Evolutionary conservation across 1,140 invertebrate genomes (phyloP), one percentile per base, ranked within the genome.

Genomic region (Teleopsis dalmanni): DNA sequence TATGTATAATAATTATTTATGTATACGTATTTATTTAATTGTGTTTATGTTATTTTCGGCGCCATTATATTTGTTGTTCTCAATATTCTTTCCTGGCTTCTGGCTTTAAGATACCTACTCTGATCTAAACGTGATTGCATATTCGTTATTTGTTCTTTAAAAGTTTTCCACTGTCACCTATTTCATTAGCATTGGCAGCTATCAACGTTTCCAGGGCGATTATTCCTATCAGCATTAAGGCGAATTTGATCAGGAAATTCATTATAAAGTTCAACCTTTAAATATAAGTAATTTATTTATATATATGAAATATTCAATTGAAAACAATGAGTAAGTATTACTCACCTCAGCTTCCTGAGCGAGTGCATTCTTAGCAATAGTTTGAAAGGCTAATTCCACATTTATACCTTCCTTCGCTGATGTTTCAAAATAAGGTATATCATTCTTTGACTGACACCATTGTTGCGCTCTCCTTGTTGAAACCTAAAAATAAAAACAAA

Each of bases 401-500:
- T 98, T 98, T 49, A 96, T 86, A 41, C 91, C 93, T 72, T 98
- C 95, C 76, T 98, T 98, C 58, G 95, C 95, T 75, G 90, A 94
- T 26, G 95, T 98, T 77, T 99, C 95, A 75, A 98, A 99, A 71
- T 97, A 98, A 33, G 95, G 95, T 68, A 99, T 97, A 74, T 94
- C 92, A 71, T 97, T 97, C 77, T 98, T 98, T 57, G 82, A 87
- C 72, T 95, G 88, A 78, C 95, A 98, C 96, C 96, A 99, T 58
- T 95, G 90, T 72, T 98, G 92, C 25, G 95, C 95, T 65, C 94
- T 78, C 71, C 97, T 96, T 19, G 84, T 83, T n/a, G 91, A 93
- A 18, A 96, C 87, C 81, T 88, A 59, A n/a, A n/a, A n/a, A n/a
- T n/a, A n/a, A n/a, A n/a, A n/a, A n/a, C n/a, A n/a, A n/a, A n/a